Base-by-base conservation (phyloP, 2,797 vertebrate genomes). In the Notamacropus eugenii region DNA sequence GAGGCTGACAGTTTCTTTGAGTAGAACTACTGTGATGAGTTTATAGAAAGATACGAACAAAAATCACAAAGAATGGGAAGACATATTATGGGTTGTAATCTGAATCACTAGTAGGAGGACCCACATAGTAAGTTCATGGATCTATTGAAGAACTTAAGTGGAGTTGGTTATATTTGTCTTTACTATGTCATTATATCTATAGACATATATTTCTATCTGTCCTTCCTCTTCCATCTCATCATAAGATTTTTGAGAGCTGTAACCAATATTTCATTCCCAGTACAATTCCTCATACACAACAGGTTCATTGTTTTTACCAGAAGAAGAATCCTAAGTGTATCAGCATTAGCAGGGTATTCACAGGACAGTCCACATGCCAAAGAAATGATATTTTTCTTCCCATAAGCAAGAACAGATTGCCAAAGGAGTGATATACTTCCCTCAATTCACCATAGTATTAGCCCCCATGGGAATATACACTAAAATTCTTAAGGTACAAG, bases 401-500 rank as follows among this genome's bases (percentile, higher is more conserved):
- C 28, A 24, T 52, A 3, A 95, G 34, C 52, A 95, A 90, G 54
- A 24, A 46, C 59, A 19, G 9, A 11, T 87, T 46, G 92, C 46
- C 31, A 55, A 93, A 57, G 93, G 55, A 91, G 54, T 95, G 91
- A 96, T 96, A 96, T 95, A 95, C 34, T 95, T 92, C 90, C 67
- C 58, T 91, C 92, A 55, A 3, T 52, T 93, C n/a, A n/a, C 46
- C 0, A 0, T 95, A 55, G 67, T 56, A 94, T 93, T 96, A 58
- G 1, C 95, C 58, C 29, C 74, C 55, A 4, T 74, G 55, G 94
- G 56, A 96, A 90, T 90, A 96, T n/a, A 92, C 92, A 96, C 94
- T 54, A 92, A 96, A 97, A 95, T 58, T 58, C 96, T 97, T 96
- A 96, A 95, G 93, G 54, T 97, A 97, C 94, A 97, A 96, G 55